A percentile compares a stretch with the other conserved stretches of the same genome.
These are phyloP conservation scores for Phylloscopus whistleri DNA, from an alignment of 2,113 vertebrate species.

Conservation along the genomic window DNA sequence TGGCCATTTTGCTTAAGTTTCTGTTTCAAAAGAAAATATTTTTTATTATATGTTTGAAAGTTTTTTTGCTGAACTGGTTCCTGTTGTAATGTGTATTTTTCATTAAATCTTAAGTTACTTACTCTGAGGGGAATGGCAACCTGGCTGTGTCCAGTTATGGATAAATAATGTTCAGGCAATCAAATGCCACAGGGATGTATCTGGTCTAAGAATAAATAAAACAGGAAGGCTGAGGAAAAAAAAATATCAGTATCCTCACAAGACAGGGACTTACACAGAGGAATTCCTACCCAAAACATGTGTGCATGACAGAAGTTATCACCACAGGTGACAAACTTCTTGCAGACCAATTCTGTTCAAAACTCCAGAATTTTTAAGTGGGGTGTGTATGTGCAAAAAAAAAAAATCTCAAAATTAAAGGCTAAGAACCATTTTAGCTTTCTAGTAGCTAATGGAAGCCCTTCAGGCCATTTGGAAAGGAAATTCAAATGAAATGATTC, in stretches of 20 bases:
- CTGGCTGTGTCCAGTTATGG: neutral
- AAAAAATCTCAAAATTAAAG: neutral
- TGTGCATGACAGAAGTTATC: neutral
- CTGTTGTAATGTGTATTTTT: neutral
- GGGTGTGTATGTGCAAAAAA: no score
- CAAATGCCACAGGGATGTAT: neutral
- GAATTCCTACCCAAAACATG: neutral
- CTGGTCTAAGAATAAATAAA: neutral
- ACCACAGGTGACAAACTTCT: neutral
- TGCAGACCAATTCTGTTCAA: neutral
- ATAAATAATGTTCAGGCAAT: neutral
- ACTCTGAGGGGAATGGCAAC: neutral
- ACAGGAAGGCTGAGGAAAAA: neutral
- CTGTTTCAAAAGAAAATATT: neutral
- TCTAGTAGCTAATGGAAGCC: neutral
- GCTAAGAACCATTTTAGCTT: neutral
- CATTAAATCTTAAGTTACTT: neutral
- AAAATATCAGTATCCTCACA: neutral
- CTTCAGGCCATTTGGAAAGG: neutral
- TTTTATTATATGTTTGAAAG: neutral
- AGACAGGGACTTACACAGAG: neutral
- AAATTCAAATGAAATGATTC: neutral
- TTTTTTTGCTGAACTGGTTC: neutral
- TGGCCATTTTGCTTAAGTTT: neutral
- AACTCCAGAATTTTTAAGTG: neutral